A percentile compares a stretch with the other conserved stretches of the same genome.
These are phyloP conservation scores for Aepyceros melampus DNA, from an alignment of 2,113 vertebrate genomes.

Conservation along the genomic window DNA sequence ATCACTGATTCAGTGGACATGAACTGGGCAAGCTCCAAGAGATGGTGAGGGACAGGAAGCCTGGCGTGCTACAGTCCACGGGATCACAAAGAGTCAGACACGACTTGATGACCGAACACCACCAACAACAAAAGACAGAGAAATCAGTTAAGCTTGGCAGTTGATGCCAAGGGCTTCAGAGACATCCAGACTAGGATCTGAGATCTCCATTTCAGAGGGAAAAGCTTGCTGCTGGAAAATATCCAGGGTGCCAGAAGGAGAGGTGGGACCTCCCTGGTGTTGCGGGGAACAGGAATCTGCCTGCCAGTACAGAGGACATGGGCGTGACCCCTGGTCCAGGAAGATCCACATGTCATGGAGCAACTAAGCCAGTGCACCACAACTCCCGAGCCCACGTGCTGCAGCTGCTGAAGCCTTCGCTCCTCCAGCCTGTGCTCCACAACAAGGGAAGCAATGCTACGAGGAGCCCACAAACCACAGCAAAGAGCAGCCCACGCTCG, in stretches of 20 bases:
- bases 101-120: neutral
- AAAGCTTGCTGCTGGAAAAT: neutral
- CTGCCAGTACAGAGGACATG: neutral
- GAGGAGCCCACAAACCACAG: accelerated
- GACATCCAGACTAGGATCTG: neutral
- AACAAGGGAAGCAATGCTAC: accelerated
- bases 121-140: neutral
- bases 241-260: neutral
- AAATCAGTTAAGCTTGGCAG: neutral
- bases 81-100: accelerated
- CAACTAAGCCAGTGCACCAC: accelerated
- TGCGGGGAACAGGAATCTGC: neutral
- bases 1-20: neutral
- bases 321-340: neutral
- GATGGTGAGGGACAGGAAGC: neutral
- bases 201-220: neutral
- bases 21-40: neutral
- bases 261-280: neutral
- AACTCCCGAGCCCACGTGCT: neutral
- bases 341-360: accelerated
- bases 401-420: accelerated
- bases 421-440: neutral
- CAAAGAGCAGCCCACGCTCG: neutral
- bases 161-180: neutral
- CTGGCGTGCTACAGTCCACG: neutral